These are phyloP conservation scores for Neostethus bicornis DNA, from an alignment of 2,797 vertebrate genomes.

Conservation along the genomic window DNA sequence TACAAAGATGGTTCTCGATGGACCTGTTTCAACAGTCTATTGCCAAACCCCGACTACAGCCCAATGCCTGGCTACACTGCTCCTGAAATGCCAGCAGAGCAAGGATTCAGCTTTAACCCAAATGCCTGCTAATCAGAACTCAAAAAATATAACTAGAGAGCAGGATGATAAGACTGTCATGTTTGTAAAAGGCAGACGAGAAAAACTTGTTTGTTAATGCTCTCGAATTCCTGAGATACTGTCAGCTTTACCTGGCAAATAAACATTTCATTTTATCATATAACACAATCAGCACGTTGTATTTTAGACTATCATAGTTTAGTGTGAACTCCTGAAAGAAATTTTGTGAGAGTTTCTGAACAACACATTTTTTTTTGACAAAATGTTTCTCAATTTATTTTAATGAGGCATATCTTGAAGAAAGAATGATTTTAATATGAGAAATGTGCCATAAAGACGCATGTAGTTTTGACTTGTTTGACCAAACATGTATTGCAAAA, in stretches of 20 bases:
- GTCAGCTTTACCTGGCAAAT: conserved; percentile 12
- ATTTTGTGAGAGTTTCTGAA: neutral
- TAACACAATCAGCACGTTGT: neutral
- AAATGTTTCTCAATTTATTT: too few species aligned
- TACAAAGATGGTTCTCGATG: conserved; percentile 24
- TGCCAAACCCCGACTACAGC: conserved; percentile 61
- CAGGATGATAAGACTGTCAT: neutral
- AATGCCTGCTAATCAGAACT: conserved; percentile 34
- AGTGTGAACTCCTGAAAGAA: conserved; percentile 3
- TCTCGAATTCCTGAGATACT: conserved; percentile 2
- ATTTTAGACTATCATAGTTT: neutral
- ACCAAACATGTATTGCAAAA: neutral
- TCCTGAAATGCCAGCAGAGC: conserved; percentile 17
- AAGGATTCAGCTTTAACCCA: conserved; percentile 58
- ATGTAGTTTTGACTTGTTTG: neutral
- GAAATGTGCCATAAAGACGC: neutral
- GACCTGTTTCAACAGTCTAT: conserved; percentile 61
- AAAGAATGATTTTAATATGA: neutral
- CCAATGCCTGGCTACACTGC: conserved; percentile 47
- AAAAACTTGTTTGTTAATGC: conserved; percentile 5
- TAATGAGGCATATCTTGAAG: too few species aligned
- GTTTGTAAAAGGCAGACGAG: conserved; percentile 1
- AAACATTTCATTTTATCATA: conserved; percentile 1
- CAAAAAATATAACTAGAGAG: neutral
- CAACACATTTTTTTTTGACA: too few species aligned